Base-by-base conservation (phyloP, 1,140 invertebrate genomes). In the Drosophila jambulina region DNA sequence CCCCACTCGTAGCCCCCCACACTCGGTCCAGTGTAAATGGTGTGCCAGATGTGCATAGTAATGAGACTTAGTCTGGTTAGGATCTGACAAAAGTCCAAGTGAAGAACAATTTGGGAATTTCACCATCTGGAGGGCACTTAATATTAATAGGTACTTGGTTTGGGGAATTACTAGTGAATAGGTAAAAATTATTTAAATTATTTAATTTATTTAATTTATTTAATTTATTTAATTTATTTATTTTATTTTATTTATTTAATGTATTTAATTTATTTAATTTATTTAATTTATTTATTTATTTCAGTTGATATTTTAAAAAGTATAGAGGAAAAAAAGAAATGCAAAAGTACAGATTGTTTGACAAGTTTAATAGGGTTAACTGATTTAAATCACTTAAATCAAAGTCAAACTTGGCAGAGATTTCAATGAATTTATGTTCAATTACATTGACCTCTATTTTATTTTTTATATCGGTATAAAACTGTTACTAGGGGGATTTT, bases 21-120 rank as follows among this genome's bases (percentile, higher is more conserved):
- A n/a, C 59, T 32, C 45, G 38, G 53, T 49, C 49, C 69, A 70
- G 27, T 72, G 10, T n/a, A 46, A 61, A 21, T 48, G 61, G 61
- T 25, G 49, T 38, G 40, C 67, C 67, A 59, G 53, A 63, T 63
- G 46, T 63, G 71, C 56, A 75, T 75, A 63, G 48, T 75, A 75
- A 63, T 75, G 53, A 19, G 53, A 12, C 19, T 27, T 19, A 34
- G 46, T 65, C 60, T 4, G 65, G 21, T 25, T 51, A 21, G 46
- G 51, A 43, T 70, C 36, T 23, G 27, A 7, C 27, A n/a, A n/a
- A 23, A 25, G 7, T 34, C 10, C 8, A n/a, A 59, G 23, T n/a
- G n/a, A 48, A 42, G 40, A 75, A 40, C 32, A 32, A 54, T 75
- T 75, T 75, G 57, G 38, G 56, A 61, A 72, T 61, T 54, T 72